Percentiles rank a stretch among this genome's conserved stretches.
Conservation (phyloP, 2,113 vertebrate species). For the Megaceryle torquata region DNA sequence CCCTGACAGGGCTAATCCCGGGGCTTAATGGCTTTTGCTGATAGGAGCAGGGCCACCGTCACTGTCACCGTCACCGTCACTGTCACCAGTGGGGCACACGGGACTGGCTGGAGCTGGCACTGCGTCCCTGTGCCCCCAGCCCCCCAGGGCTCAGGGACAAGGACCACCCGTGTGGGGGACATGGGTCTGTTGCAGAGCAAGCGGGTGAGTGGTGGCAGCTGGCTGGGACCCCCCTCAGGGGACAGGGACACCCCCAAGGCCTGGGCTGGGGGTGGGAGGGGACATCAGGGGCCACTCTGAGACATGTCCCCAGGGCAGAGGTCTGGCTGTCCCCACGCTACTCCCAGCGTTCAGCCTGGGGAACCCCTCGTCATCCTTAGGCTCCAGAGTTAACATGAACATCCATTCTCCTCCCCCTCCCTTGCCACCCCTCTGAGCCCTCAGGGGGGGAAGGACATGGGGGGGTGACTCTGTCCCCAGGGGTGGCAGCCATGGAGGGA, state of each 20-base stretch:
- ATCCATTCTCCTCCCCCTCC: not conserved
- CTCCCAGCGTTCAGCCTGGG: not conserved
- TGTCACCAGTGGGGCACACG: not conserved
- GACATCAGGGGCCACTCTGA: not conserved
- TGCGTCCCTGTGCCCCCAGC: not conserved
- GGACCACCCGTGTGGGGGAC: not conserved
- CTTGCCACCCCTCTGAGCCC: not conserved
- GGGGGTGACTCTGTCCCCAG: not conserved
- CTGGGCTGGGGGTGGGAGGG: not conserved
- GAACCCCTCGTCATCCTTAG: not conserved
- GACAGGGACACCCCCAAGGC: not conserved
- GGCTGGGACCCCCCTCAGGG: not conserved
- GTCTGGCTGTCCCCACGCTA: not conserved
- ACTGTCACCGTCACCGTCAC: not conserved
- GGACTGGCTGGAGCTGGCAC: not conserved
- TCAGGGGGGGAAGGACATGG: accelerated
- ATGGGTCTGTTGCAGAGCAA: not conserved
- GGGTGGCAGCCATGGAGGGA: not conserved
- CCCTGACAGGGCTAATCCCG: not conserved
- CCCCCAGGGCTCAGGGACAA: not conserved
- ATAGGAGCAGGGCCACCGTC: not conserved
- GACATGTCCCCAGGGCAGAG: not conserved
- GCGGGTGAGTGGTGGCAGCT: not conserved
- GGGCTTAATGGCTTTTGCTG: not conserved
- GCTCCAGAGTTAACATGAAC: not conserved